phyloP scores from a whole-genome alignment of 2,797 vertebrate genomes.

The Lacerta agilis region DNA sequence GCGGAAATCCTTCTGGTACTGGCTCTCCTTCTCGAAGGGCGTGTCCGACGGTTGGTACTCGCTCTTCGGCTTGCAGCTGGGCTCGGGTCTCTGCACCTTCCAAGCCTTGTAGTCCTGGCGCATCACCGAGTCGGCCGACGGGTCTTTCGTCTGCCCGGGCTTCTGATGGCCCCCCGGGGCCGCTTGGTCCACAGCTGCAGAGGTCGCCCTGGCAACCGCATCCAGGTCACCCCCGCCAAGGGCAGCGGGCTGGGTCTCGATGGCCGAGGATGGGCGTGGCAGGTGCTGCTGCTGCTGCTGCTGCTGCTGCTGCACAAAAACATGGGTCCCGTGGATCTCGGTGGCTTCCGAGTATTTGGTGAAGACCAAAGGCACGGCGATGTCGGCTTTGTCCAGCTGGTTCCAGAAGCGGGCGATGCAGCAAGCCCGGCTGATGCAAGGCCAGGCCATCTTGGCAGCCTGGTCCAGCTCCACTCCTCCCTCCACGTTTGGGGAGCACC shows the following conservation, averaged over 20 bases:
- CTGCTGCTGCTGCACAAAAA: slow-evolving; percentile 71
- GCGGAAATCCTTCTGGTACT: slow-evolving; percentile 98
- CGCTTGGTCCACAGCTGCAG: slow-evolving; percentile 59
- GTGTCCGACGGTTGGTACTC: slow-evolving; percentile 92
- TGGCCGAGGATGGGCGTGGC: slow-evolving; percentile 75
- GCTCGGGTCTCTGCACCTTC: slow-evolving; percentile 90
- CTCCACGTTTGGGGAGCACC: slow-evolving; percentile 13
- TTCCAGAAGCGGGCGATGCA: slow-evolving; percentile 99
- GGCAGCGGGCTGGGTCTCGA: slow-evolving; percentile 70
- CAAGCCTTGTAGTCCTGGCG: slow-evolving; percentile 94
- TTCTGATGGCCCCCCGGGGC: slow-evolving; percentile 52
- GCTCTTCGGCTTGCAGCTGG: slow-evolving; percentile 92
- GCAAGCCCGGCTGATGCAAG: slow-evolving; percentile 96
- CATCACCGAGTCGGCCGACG: slow-evolving; percentile 88
- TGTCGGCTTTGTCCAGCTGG: slow-evolving; percentile 97
- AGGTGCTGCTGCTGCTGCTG: slow-evolving; percentile 59
- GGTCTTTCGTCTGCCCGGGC: slow-evolving; percentile 56
- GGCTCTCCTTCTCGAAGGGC: slow-evolving; percentile 91
- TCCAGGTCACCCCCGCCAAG: slow-evolving; percentile 57
- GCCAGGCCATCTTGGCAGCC: slow-evolving; percentile 90
- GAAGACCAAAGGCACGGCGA: slow-evolving; percentile 94
- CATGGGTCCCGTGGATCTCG: slow-evolving; percentile 80
- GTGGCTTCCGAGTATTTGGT: slow-evolving; percentile 93
- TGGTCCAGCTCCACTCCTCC: background rate
- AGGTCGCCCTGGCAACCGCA: slow-evolving; percentile 69